Evolutionary conservation across 1,140 invertebrate species (phyloP), one percentile per base, ranked within the genome.

Genomic region (Cherax quadricarinatus): DNA sequence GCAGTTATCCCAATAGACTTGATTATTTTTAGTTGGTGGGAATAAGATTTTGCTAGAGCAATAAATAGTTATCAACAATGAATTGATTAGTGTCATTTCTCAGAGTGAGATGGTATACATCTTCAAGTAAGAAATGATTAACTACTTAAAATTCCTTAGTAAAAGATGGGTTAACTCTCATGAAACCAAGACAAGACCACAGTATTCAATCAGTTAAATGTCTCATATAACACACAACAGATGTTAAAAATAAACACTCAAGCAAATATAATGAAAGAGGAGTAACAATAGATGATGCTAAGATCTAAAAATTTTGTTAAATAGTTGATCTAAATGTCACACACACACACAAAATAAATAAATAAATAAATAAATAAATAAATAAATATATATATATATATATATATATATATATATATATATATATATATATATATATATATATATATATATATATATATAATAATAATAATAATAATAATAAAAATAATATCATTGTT

Each of bases 391-490:
- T 6, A 66, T 14, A 84, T 14, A 24, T 14, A 83, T 51, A 84
- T 0, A 84, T 51, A 66, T 14, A 84, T 51, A 83, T 21, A 60
- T 60, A 60, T 21, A 83, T 60, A 83, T 1, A 83, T 21, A 83
- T 21, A 83, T 30, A 60, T 21, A 83, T 60, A 83, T 0, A 60
- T 51, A 83, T 51, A 83, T 82, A 49, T 82, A 82, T 82, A 82
- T 82, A 82, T 82, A 82, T 82, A 49, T 82, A 82, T 82, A 82
- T 82, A 82, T 82, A 82, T 82, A 49, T 82, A 82, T 82, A 49
- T 49, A n/a, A n/a, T n/a, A n/a, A n/a, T n/a, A n/a, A n/a, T n/a
- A n/a, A n/a, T n/a, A n/a, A n/a, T n/a, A n/a, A n/a, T n/a, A n/a
- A n/a, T n/a, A n/a, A n/a, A n/a, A n/a, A n/a, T n/a, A n/a, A n/a